Conservation (phyloP, 92 coral and sea anemone genomes). For the Porites lobata region DNA sequence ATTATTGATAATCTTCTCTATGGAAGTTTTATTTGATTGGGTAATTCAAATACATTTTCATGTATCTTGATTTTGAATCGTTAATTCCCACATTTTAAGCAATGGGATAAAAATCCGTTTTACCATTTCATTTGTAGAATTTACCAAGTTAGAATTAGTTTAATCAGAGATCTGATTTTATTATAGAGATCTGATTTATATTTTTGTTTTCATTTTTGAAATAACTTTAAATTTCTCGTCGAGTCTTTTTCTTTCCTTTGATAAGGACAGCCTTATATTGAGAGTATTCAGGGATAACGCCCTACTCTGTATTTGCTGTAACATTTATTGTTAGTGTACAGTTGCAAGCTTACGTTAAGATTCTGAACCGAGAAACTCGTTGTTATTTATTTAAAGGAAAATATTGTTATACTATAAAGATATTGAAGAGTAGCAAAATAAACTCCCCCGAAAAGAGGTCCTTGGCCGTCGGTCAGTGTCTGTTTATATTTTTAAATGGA, state of each 20-base stretch:
- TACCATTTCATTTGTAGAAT: not conserved
- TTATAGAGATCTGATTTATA: too few species aligned
- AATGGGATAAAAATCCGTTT: not conserved
- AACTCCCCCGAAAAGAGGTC: not conserved
- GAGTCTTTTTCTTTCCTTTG: too few species aligned
- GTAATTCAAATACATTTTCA: not conserved
- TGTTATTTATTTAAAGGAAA: slow-evolving; percentile 21
- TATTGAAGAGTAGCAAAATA: not conserved
- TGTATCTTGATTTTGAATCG: not conserved
- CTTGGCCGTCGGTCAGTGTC: not conserved
- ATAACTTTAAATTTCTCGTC: too few species aligned
- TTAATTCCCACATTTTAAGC: not conserved
- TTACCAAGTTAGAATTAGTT: not conserved
- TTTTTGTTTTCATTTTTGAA: too few species aligned
- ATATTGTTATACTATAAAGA: slow-evolving; percentile 4
- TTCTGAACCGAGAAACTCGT: not conserved
- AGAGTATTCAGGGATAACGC: too few species aligned
- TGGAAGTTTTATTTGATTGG: not conserved
- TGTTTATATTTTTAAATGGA: too few species aligned
- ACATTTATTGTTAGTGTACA: too few species aligned
- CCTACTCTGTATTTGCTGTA: too few species aligned
- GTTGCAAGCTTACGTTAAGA: too few species aligned
- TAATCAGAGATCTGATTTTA: not conserved
- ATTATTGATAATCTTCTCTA: not conserved
- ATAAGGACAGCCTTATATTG: too few species aligned